Percentiles rank a stretch among this genome's conserved stretches.
These are phyloP conservation scores for Elegia similella DNA, from an alignment of 2,888 invertebrate species.

Conservation along the genomic window DNA sequence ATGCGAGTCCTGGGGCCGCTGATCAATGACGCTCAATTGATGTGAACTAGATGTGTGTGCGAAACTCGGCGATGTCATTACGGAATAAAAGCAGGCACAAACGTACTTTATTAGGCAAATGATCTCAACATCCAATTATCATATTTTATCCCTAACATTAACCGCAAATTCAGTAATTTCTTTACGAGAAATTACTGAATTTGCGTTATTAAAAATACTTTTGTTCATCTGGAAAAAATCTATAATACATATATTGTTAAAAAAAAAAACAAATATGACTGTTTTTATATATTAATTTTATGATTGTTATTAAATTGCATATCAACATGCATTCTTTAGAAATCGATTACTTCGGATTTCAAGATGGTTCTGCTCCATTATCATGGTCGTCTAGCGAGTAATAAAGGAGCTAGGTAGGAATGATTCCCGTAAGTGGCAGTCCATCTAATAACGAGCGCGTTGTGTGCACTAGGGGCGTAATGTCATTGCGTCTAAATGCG, in stretches of 20 bases:
- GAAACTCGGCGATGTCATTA: conserved; percentile 59
- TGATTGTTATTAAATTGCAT: too few species aligned
- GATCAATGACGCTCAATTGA: conserved; percentile 77
- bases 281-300: too few species aligned
- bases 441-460: conserved; percentile 34
- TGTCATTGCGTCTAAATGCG: conserved; percentile 75
- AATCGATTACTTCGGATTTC: too few species aligned
- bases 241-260: too few species aligned
- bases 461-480: conserved; percentile 53
- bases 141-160: neutral
- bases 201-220: too few species aligned
- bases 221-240: too few species aligned
- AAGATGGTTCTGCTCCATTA: too few species aligned
- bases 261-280: too few species aligned
- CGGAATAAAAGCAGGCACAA: conserved; percentile 40
- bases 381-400: neutral
- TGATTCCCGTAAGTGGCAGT: conserved; percentile 32
- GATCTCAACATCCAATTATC: neutral
- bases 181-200: neutral
- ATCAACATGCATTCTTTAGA: too few species aligned
- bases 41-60: conserved; percentile 72
- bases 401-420: neutral
- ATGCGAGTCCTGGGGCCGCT: conserved; percentile 58
- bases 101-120: neutral
- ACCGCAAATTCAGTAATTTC: neutral